phyloP scores from a whole-genome alignment of 2,888 invertebrate species.

The Tipula confusa region DNA sequence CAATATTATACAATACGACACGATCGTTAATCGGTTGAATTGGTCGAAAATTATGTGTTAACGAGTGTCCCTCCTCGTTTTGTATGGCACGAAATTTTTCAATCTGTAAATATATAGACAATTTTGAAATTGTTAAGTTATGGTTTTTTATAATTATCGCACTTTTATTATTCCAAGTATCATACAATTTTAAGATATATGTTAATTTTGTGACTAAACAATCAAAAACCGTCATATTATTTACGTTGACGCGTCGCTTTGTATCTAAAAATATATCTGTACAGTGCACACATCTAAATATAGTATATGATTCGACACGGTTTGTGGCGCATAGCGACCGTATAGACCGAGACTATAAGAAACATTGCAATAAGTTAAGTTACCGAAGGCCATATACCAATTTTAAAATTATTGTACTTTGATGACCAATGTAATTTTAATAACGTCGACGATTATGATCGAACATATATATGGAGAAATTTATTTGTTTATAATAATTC shows the following conservation, averaged over 20 bases:
- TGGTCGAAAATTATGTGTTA: slow-evolving; percentile 78
- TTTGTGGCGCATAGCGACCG: too few relatives aligned
- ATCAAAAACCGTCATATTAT: not conserved
- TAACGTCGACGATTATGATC: not conserved
- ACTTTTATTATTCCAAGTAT: not conserved
- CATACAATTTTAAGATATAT: not conserved
- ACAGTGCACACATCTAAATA: not conserved
- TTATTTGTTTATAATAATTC: not conserved
- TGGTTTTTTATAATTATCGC: not conserved
- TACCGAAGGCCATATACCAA: too few relatives aligned
- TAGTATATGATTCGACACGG: not conserved
- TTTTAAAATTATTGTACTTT: not conserved
- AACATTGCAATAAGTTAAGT: too few relatives aligned
- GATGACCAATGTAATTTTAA: not conserved
- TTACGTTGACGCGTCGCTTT: not conserved
- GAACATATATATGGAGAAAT: not conserved
- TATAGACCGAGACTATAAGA: too few relatives aligned
- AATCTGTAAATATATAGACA: slow-evolving; percentile 55
- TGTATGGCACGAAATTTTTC: slow-evolving; percentile 66
- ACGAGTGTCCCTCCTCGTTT: slow-evolving; percentile 57
- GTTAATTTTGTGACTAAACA: not conserved
- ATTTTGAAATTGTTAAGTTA: not conserved
- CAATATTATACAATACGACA: slow-evolving; percentile 46
- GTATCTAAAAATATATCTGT: too few relatives aligned
- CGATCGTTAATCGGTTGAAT: slow-evolving; percentile 73